phyloP scores from a whole-genome alignment of 2,113 vertebrate species.

The Labeo catla region DNA sequence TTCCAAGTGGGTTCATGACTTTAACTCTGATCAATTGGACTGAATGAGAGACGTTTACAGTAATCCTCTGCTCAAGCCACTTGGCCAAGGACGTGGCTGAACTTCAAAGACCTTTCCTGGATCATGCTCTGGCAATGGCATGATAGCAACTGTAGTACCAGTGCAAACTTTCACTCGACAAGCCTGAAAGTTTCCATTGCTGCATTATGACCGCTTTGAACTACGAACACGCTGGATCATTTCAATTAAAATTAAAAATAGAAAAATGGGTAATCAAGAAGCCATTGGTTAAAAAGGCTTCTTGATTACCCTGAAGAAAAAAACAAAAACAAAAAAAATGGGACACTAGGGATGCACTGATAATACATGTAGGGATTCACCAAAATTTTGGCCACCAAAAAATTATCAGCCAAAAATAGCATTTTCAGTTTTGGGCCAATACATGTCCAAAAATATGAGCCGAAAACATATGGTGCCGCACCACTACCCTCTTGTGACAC shows the following conservation, averaged over 20 bases:
- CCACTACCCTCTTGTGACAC: no score
- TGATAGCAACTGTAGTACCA: background rate
- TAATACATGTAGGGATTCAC: no score
- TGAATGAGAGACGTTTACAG: background rate
- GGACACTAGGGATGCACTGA: no score
- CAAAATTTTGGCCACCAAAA: no score
- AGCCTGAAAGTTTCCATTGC: background rate
- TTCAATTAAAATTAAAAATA: background rate
- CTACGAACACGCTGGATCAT: no score
- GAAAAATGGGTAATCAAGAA: background rate
- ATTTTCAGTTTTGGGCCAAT: no score
- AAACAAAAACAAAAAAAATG: background rate
- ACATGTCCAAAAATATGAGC: no score
- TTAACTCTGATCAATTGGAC: conserved; percentile 16
- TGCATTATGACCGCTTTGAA: background rate
- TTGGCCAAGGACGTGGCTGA: background rate
- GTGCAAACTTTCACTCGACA: background rate
- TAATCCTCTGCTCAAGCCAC: conserved; percentile 13
- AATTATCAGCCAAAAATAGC: no score
- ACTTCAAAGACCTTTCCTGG: background rate
- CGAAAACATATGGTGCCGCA: no score
- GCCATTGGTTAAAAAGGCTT: background rate
- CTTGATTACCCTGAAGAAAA: no score
- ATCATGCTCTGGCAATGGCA: background rate
- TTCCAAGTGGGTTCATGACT: background rate